phyloP scores from a whole-genome alignment of 2,888 invertebrate species.

The Pseudococcus viburni region DNA sequence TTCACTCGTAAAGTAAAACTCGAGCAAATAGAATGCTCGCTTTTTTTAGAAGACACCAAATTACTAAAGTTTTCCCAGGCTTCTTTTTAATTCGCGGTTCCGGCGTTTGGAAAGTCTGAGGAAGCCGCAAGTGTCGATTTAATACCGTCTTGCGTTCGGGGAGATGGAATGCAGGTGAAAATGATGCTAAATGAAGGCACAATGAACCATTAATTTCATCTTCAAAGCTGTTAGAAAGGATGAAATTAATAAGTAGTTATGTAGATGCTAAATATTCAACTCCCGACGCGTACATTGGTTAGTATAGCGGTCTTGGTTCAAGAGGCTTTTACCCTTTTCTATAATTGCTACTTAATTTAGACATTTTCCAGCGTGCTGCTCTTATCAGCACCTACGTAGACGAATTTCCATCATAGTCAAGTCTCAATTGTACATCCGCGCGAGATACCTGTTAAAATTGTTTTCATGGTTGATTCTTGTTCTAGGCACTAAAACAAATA shows the following conservation, averaged over 20 bases:
- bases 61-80: conserved; percentile 24
- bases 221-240: conserved; percentile 29
- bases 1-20: conserved; percentile 1
- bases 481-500: too few relatives aligned
- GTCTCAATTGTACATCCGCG: too few relatives aligned
- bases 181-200: conserved; percentile 44
- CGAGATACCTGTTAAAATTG: too few relatives aligned
- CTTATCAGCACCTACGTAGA: neutral
- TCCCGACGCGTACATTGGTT: conserved; percentile 31
- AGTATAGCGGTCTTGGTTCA: neutral
- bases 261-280: conserved; percentile 46
- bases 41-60: neutral
- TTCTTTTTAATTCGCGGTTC: conserved; percentile 25
- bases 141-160: neutral
- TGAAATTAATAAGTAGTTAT: conserved; percentile 39
- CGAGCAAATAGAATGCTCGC: neutral
- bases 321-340: conserved; percentile 45
- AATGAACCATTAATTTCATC: conserved; percentile 52
- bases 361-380: neutral
- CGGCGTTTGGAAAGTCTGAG: neutral
- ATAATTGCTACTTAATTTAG: conserved; percentile 43
- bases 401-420: too few relatives aligned
- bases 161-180: conserved; percentile 41
- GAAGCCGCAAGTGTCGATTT: neutral
- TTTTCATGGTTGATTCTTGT: too few relatives aligned